A percentile compares a stretch with the other conserved stretches of the same genome.
These are phyloP conservation scores for Australoheros facetus DNA, from an alignment of 2,797 vertebrate genomes.

Conservation along the genomic window DNA sequence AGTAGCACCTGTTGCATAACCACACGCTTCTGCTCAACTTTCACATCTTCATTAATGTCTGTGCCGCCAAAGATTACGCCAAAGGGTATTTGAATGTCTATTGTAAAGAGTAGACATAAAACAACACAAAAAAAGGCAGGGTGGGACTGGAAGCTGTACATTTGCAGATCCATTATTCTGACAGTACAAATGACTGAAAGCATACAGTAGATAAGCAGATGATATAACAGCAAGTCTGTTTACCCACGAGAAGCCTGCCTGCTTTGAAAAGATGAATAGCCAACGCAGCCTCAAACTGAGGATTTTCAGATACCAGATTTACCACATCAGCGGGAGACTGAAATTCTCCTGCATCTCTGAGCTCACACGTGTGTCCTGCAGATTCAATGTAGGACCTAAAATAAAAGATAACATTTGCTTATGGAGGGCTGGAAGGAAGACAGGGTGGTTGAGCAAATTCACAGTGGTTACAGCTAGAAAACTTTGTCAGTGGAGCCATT, in stretches of 20 bases:
- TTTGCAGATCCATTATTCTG: not conserved
- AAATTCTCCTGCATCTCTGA: conserved; percentile 84
- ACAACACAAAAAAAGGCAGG: conserved; percentile 22
- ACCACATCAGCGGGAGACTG: conserved; percentile 79
- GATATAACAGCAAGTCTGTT: conserved; percentile 25
- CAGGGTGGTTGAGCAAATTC: not conserved
- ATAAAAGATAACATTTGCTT: conserved; percentile 24
- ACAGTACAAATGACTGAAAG: not conserved
- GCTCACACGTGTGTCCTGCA: conserved; percentile 87
- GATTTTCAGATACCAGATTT: conserved; percentile 68
- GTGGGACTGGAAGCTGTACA: not conserved
- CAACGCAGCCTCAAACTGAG: conserved; percentile 83
- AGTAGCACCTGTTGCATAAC: conserved; percentile 89
- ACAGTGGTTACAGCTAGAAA: not conserved
- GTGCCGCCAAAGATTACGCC: conserved; percentile 95
- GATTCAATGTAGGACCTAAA: conserved; percentile 87
- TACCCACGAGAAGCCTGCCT: conserved; percentile 90
- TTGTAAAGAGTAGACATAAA: conserved; percentile 54
- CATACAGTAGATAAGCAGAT: not conserved
- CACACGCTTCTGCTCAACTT: conserved; percentile 82
- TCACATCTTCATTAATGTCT: conserved; percentile 94
- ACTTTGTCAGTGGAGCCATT: not conserved
- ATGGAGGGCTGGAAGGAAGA: not conserved
- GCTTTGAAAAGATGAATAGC: conserved; percentile 92
- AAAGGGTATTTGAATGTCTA: conserved; percentile 87